A percentile compares a stretch with the other conserved stretches of the same genome.
phyloP scores from a whole-genome alignment of 92 coral and sea anemone species.

The Bergia sp. region DNA sequence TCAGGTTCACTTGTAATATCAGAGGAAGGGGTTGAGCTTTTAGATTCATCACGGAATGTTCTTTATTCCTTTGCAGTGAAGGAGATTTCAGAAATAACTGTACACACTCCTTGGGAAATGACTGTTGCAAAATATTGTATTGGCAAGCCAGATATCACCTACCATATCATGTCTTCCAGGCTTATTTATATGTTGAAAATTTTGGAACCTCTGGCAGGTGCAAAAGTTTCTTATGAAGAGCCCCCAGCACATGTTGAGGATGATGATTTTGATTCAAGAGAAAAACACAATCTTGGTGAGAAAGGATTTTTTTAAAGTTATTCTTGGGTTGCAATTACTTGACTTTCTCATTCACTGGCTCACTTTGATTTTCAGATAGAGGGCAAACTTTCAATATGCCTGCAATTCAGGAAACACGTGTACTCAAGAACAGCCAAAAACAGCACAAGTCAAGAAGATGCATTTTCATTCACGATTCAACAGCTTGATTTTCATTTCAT shows the following conservation, averaged over 20 bases:
- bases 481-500: too few relatives aligned
- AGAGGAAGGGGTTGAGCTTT: conserved; percentile 62
- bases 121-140: conserved; percentile 65
- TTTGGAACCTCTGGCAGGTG: conserved; percentile 70
- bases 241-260: conserved; percentile 58
- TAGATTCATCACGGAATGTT: conserved; percentile 58
- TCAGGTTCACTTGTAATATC: conserved; percentile 81
- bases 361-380: too few relatives aligned
- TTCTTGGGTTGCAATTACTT: too few relatives aligned
- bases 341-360: too few relatives aligned
- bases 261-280: conserved; percentile 47
- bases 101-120: conserved; percentile 94
- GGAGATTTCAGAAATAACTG: conserved; percentile 76
- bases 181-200: conserved; percentile 77
- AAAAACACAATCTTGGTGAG: conserved; percentile 22
- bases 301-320: background rate
- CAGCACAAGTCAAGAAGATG: too few relatives aligned
- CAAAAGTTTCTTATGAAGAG: conserved; percentile 75
- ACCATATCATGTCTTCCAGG: conserved; percentile 83
- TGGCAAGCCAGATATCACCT: conserved; percentile 76
- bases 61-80: conserved; percentile 63
- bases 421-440: too few relatives aligned
- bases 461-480: too few relatives aligned
- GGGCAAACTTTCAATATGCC: too few relatives aligned
- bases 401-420: too few relatives aligned